phyloP scores from a whole-genome alignment of 1,140 invertebrate species.

The Bacillus rossius region DNA sequence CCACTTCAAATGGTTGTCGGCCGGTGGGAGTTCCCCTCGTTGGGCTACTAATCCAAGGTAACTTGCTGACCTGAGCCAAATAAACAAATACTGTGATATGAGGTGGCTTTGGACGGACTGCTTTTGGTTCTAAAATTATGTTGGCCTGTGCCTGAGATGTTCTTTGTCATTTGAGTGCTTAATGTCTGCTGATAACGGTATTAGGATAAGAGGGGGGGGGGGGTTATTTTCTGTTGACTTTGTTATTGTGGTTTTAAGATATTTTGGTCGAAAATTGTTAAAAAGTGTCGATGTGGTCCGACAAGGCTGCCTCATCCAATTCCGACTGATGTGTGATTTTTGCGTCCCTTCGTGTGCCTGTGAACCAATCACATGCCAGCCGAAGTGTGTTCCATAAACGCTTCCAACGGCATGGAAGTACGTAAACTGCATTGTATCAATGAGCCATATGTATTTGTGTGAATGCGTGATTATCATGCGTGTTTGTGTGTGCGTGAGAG shows the following conservation, averaged over 20 bases:
- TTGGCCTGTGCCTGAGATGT: no score
- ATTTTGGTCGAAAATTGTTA: not conserved
- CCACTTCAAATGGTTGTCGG: not conserved
- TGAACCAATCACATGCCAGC: slow-evolving; percentile 14
- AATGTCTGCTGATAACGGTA: no score
- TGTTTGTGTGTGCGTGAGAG: not conserved
- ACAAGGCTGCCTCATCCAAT: slow-evolving; percentile 11
- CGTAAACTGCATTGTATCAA: slow-evolving; percentile 19
- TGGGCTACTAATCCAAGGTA: slow-evolving; percentile 12
- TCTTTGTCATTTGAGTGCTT: no score
- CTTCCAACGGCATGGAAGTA: slow-evolving; percentile 19
- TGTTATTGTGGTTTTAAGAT: not conserved
- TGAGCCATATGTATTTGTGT: slow-evolving; percentile 16
- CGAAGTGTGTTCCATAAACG: slow-evolving; percentile 9
- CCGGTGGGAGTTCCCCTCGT: not conserved
- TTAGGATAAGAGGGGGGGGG: not conserved
- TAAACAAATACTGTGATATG: slow-evolving; percentile 17
- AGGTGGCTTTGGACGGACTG: slow-evolving; percentile 10
- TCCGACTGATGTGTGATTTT: slow-evolving; percentile 20
- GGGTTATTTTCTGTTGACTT: no score
- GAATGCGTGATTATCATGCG: slow-evolving; percentile 4
- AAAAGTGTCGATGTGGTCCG: no score
- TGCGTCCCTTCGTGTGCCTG: slow-evolving; percentile 18
- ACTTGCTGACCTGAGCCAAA: slow-evolving; percentile 14
- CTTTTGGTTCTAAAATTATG: not conserved